A percentile compares a stretch with the other conserved stretches of the same genome.
Evolutionary conservation across 2,113 vertebrate species (phyloP).

Genomic region (Manacus vitellinus): DNA sequence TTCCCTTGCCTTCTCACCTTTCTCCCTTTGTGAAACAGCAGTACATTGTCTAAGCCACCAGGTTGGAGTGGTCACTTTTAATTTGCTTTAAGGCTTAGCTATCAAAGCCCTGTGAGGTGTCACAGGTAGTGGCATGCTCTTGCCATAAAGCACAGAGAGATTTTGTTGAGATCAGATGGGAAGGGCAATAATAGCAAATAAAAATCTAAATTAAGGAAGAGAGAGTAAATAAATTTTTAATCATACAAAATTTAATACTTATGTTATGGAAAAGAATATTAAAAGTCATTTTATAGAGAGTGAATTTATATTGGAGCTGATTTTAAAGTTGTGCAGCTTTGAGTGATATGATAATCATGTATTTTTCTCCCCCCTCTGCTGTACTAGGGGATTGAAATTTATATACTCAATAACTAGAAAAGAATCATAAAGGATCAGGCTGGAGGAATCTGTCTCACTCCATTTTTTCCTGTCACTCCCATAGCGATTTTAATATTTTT

Average conservation of each 20-base stretch:
- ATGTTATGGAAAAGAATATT: slow-evolving; percentile 80
- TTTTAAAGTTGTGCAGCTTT: slow-evolving; percentile 73
- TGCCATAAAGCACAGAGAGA: slow-evolving; percentile 1
- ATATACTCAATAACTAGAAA: slow-evolving; percentile 80
- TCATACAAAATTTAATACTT: slow-evolving; percentile 78
- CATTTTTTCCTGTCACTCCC: slow-evolving; percentile 84
- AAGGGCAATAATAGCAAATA: slow-evolving; percentile 65
- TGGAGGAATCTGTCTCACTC: slow-evolving; percentile 79
- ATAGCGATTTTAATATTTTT: slow-evolving; percentile 84
- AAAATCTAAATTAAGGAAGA: slow-evolving; percentile 73
- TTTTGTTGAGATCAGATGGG: slow-evolving; percentile 53
- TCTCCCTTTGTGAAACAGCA: neutral
- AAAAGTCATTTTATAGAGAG: slow-evolving; percentile 79
- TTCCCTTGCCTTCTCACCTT: neutral
- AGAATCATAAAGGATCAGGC: slow-evolving; percentile 82
- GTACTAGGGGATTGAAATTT: slow-evolving; percentile 79
- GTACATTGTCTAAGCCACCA: neutral
- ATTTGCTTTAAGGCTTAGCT: slow-evolving; percentile 55
- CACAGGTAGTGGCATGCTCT: neutral
- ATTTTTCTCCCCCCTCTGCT: slow-evolving; percentile 64
- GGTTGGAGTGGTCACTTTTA: slow-evolving; percentile 28
- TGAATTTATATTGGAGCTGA: slow-evolving; percentile 73
- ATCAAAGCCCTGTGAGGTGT: slow-evolving; percentile 18
- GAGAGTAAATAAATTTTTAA: slow-evolving; percentile 78
- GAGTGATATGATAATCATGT: slow-evolving; percentile 80